Base-by-base conservation (phyloP, 2,797 vertebrate species). In the Cyprinella venusta region DNA sequence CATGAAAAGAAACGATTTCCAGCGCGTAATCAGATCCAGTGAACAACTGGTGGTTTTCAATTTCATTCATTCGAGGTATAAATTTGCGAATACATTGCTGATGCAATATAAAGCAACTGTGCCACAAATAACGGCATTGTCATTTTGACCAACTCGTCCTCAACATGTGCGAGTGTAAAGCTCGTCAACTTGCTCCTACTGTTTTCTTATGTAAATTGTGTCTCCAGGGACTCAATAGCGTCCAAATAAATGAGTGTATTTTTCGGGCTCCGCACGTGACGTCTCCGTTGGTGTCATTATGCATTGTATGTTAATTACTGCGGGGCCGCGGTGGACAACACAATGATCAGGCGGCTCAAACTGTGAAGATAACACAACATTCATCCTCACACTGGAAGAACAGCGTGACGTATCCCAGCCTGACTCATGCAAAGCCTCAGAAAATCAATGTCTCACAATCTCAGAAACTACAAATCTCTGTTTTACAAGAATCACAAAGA, bases 291-390 rank as follows among this genome's bases (percentile, higher is more conserved):
- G 15, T 19, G 21, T 78, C 63, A 61, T 70, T 78, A 70, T 63
- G 81, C 65, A 83, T 77, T 83, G 65, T 77, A 36, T 70, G 81
- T 63, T 83, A 83, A 83, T 83, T 63, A 71, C 75, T 38, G 19
- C 52, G 19, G 50, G 36, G 50, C 24, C 26, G 19, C 50, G 8
- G 52, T 36, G 75, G 81, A 78, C 52, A 36, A 33, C 61, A 50
- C 21, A 38, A 30, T 67, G 72, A 82, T 75, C 70, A 52, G 59
- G 0, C n/a, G n/a, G n/a, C 69, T 52, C 56, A 63, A 33, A 52
- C 71, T 82, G 80, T 13, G 65, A 42, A 38, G 81, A 83, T 59
- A 83, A 69, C 48, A 69, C 36, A 61, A 42, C 80, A 48, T 36
- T 48, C 18, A 36, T 70, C 74, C 9, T 40, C 69, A 50, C 40